Evolutionary conservation across 2,113 vertebrate genomes (phyloP).

Genomic region (Elephas maximus): DNA sequence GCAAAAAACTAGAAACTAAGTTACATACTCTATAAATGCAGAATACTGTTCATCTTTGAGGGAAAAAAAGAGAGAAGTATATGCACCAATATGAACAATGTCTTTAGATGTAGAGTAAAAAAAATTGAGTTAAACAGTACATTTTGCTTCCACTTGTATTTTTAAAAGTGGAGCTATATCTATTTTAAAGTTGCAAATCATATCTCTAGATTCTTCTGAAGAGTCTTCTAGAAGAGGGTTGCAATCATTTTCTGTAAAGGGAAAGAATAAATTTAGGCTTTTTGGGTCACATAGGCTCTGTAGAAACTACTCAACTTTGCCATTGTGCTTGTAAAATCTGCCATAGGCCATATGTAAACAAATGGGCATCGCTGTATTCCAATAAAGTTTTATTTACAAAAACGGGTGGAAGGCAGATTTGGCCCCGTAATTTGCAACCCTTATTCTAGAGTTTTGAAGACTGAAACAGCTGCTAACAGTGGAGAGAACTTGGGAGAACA

Average conservation of each 20-base stretch:
- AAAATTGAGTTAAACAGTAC: background rate
- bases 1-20: background rate
- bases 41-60: background rate
- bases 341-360: background rate
- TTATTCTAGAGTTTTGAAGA: background rate
- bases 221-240: background rate
- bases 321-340: background rate
- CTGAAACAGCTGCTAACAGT: background rate
- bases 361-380: background rate
- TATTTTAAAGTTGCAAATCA: background rate
- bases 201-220: conserved; percentile 28
- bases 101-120: background rate
- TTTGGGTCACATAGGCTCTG: background rate
- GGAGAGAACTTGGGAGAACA: background rate
- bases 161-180: background rate
- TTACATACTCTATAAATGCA: background rate
- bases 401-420: background rate
- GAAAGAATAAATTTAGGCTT: background rate
- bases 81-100: background rate
- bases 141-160: background rate
- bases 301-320: background rate
- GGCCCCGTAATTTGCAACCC: background rate
- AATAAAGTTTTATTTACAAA: too few species aligned
- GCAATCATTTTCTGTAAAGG: background rate
- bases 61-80: background rate